Evolutionary conservation across 1,140 invertebrate genomes (phyloP).

Genomic region (Maniola jurtina): DNA sequence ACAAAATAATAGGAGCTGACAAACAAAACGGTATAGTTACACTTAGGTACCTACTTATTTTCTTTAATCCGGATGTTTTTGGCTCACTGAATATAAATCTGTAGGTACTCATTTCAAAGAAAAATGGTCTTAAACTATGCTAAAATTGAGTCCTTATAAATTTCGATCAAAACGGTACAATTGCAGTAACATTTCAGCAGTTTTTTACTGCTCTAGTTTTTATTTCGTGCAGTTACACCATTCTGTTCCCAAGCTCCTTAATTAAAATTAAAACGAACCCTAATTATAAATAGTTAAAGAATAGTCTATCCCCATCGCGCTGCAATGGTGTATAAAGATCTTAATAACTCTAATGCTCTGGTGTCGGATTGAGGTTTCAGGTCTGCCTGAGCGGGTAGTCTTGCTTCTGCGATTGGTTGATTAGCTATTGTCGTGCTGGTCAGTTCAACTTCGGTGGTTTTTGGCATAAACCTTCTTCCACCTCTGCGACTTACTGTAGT

Average conservation of each 20-base stretch:
- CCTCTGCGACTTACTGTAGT: slow-evolving; percentile 40
- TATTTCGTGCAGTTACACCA: neutral
- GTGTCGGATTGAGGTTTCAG: slow-evolving; percentile 81
- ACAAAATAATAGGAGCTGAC: too few species aligned
- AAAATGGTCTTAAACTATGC: too few species aligned
- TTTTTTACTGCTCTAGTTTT: neutral
- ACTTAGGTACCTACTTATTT: too few species aligned
- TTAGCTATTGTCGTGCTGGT: slow-evolving; percentile 46
- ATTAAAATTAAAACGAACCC: slow-evolving; percentile 35
- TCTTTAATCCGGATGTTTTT: too few species aligned
- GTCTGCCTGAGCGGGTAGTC: slow-evolving; percentile 63
- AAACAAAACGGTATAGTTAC: too few species aligned
- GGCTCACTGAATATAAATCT: too few species aligned
- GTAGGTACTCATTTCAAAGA: too few species aligned
- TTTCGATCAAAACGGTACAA: too few species aligned
- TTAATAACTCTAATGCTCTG: slow-evolving; percentile 88
- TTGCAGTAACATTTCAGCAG: too few species aligned
- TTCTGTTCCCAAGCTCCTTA: neutral
- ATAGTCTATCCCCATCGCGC: slow-evolving; percentile 84
- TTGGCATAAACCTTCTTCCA: slow-evolving; percentile 46
- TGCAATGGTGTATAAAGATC: slow-evolving; percentile 89
- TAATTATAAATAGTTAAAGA: slow-evolving; percentile 47
- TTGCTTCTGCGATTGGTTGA: slow-evolving; percentile 65
- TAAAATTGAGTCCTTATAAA: too few species aligned
- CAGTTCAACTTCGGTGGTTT: slow-evolving; percentile 42